Evolutionary conservation across 2,113 vertebrate genomes (phyloP).

Genomic region (Bombycilla garrulus): DNA sequence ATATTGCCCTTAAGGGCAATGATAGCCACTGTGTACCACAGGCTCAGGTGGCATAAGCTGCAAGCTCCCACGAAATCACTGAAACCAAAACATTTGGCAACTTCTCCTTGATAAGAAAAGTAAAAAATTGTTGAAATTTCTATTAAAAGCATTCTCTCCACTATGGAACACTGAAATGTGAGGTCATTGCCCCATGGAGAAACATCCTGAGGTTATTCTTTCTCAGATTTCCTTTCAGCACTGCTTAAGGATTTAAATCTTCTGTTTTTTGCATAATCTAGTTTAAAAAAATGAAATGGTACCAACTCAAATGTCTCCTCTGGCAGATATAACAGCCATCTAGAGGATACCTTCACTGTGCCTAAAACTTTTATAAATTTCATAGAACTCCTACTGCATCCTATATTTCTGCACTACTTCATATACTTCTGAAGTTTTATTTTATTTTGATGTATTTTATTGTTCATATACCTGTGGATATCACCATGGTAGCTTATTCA

Average conservation of each 20-base stretch:
- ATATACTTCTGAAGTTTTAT: background rate
- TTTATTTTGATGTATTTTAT: background rate
- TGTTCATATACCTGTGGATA: background rate
- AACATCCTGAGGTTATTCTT: background rate
- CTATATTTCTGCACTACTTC: background rate
- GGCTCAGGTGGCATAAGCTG: background rate
- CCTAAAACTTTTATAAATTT: background rate
- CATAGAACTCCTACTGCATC: background rate
- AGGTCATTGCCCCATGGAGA: background rate
- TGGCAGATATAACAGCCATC: background rate
- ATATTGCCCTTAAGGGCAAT: background rate
- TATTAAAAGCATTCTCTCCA: background rate
- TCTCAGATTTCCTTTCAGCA: background rate
- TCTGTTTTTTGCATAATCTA: background rate
- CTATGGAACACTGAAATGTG: too few relatives aligned
- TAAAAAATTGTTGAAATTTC: background rate
- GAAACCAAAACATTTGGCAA: background rate
- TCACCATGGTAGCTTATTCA: background rate
- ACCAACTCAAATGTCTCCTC: background rate
- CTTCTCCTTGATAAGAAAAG: background rate
- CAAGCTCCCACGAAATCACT: background rate
- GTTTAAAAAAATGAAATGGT: background rate
- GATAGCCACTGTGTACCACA: background rate
- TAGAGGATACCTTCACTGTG: background rate
- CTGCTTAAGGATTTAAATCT: background rate